Percentiles rank a stretch among this genome's conserved stretches.
These are phyloP conservation scores for Pelodiscus sinensis DNA, from an alignment of 2,113 vertebrate genomes.

Conservation along the genomic window DNA sequence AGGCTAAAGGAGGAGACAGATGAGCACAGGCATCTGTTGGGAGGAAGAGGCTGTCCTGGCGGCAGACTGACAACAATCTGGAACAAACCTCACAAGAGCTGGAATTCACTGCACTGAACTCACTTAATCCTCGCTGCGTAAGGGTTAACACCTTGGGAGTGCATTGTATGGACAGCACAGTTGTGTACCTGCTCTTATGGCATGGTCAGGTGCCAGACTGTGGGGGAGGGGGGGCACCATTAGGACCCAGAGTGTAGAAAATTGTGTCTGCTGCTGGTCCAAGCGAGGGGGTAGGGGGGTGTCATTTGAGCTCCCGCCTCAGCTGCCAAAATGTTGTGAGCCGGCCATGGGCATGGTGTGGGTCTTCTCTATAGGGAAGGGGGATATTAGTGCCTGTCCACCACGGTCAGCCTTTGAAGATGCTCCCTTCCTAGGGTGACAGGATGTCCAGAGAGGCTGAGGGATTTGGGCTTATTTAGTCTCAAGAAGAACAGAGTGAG, in stretches of 20 bases:
- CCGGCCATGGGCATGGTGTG: too few species aligned
- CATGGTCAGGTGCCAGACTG: too few species aligned
- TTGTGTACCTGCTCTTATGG: neutral
- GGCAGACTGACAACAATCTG: neutral
- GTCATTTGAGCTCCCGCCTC: too few species aligned
- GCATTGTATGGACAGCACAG: neutral
- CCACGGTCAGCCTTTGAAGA: neutral
- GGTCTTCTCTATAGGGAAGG: neutral
- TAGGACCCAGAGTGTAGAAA: too few species aligned
- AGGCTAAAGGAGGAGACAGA: neutral
- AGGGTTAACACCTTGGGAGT: neutral
- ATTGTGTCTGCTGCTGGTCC: too few species aligned
- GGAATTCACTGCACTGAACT: neutral
- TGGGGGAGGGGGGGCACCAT: too few species aligned
- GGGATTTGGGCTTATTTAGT: too few species aligned
- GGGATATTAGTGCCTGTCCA: neutral
- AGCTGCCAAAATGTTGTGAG: too few species aligned
- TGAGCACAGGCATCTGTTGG: neutral
- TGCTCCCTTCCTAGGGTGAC: neutral
- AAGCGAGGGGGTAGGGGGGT: too few species aligned
- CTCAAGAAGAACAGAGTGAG: too few species aligned
- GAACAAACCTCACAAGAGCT: neutral
- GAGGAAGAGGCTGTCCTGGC: neutral
- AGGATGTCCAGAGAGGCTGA: neutral
- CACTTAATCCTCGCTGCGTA: neutral